These are phyloP conservation scores for Pangasianodon gigas DNA, from an alignment of 2,113 vertebrate genomes.

Conservation along the genomic window DNA sequence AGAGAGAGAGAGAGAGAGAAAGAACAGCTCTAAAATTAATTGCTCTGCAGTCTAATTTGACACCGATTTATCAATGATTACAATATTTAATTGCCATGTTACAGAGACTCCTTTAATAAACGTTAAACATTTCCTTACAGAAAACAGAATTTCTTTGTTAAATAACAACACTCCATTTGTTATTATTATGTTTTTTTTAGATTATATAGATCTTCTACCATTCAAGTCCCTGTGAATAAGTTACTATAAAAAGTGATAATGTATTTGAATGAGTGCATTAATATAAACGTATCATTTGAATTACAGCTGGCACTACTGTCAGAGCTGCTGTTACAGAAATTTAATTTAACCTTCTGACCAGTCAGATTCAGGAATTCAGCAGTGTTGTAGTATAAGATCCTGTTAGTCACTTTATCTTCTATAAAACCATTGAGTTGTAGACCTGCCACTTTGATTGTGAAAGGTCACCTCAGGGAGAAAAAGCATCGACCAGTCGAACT, in stretches of 20 bases:
- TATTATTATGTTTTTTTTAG: neutral
- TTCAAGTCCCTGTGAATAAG: neutral
- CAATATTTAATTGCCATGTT: neutral
- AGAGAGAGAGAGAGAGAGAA: too few relatives aligned
- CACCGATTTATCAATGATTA: neutral
- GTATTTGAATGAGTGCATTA: neutral
- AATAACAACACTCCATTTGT: neutral
- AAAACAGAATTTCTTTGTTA: neutral
- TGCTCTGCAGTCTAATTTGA: neutral
- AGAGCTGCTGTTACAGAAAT: neutral
- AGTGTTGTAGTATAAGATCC: neutral
- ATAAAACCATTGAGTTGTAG: constrained; percentile 17
- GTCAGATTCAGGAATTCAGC: too few relatives aligned
- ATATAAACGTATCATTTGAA: neutral
- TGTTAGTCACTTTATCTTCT: constrained; percentile 4
- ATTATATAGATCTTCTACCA: neutral
- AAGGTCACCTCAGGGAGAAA: constrained; percentile 30
- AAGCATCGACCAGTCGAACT: constrained; percentile 5
- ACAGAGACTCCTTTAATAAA: neutral
- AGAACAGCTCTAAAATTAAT: neutral
- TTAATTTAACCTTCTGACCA: neutral
- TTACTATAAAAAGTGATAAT: neutral
- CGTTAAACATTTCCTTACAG: neutral
- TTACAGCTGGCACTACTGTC: neutral
- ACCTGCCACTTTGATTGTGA: constrained; percentile 20